phyloP scores from a whole-genome alignment of 2,113 vertebrate species.

The Catharus minimus region DNA sequence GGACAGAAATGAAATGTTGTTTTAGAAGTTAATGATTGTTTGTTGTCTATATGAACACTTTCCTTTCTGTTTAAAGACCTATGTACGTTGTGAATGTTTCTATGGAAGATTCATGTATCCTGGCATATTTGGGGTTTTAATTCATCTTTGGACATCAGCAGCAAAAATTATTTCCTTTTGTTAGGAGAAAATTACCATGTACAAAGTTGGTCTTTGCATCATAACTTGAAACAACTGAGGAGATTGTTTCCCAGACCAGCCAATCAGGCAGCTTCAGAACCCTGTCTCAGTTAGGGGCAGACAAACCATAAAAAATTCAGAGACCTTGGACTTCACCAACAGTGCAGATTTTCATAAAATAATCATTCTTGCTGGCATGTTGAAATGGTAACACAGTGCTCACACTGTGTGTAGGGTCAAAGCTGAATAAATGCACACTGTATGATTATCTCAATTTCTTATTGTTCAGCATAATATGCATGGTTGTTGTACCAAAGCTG shows the following conservation, averaged over 20 bases:
- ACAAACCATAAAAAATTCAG: background rate
- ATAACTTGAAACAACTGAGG: background rate
- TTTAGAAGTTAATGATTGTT: background rate
- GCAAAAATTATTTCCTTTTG: background rate
- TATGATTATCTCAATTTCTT: background rate
- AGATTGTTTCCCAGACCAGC: background rate
- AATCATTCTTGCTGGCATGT: background rate
- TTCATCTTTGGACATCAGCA: background rate
- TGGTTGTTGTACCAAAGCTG: background rate
- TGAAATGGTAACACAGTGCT: background rate
- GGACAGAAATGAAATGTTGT: background rate
- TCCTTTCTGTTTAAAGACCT: background rate
- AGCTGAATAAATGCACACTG: background rate
- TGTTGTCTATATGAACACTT: background rate
- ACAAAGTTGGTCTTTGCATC: background rate
- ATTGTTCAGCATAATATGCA: background rate
- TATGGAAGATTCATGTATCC: background rate
- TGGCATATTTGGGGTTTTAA: background rate
- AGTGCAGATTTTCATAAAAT: slow-evolving; percentile 7
- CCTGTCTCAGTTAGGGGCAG: background rate
- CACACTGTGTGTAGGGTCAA: background rate
- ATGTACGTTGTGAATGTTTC: fast-evolving
- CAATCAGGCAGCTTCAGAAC: background rate
- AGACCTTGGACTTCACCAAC: background rate
- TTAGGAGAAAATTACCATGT: background rate